Percentiles rank a stretch among this genome's conserved stretches.
These are phyloP conservation scores for Antechinus stuartii DNA, from an alignment of 2,113 vertebrate genomes.

Conservation along the genomic window DNA sequence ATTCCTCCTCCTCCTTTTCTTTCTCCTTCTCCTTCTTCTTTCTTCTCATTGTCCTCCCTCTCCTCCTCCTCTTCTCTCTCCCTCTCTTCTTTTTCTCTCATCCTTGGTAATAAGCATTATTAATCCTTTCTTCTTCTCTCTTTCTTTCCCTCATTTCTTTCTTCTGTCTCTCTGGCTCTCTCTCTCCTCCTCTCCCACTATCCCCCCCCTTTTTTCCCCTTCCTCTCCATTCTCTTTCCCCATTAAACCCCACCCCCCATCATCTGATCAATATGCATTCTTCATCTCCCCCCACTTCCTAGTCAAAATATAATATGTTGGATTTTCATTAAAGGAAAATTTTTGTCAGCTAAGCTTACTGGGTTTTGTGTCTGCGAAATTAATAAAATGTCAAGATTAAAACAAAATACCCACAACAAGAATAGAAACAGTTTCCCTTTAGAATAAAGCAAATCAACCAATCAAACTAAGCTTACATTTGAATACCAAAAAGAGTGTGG, in stretches of 20 bases:
- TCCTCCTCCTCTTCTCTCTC: too few species aligned
- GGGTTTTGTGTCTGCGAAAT: neutral
- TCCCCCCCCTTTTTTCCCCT: neutral
- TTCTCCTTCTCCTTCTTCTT: too few species aligned
- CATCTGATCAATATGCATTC: neutral
- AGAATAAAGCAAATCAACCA: neutral
- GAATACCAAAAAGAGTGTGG: neutral
- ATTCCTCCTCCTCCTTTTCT: too few species aligned
- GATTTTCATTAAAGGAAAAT: neutral
- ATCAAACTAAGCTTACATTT: neutral
- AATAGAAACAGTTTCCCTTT: neutral
- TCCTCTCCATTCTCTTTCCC: neutral
- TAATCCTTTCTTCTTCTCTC: neutral
- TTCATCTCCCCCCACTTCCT: neutral
- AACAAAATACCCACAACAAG: neutral
- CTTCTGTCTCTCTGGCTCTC: too few species aligned
- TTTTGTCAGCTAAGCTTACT: neutral
- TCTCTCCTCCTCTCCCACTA: too few species aligned
- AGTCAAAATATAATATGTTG: neutral
- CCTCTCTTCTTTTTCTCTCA: neutral
- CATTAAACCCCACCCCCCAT: neutral
- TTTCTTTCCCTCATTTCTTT: neutral
- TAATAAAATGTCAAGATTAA: neutral
- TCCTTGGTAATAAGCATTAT: too few species aligned
- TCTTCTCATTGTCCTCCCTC: too few species aligned